These are phyloP conservation scores for Scolopax bukidnonensis DNA, from an alignment of 2,797 vertebrate species.

Conservation along the genomic window DNA sequence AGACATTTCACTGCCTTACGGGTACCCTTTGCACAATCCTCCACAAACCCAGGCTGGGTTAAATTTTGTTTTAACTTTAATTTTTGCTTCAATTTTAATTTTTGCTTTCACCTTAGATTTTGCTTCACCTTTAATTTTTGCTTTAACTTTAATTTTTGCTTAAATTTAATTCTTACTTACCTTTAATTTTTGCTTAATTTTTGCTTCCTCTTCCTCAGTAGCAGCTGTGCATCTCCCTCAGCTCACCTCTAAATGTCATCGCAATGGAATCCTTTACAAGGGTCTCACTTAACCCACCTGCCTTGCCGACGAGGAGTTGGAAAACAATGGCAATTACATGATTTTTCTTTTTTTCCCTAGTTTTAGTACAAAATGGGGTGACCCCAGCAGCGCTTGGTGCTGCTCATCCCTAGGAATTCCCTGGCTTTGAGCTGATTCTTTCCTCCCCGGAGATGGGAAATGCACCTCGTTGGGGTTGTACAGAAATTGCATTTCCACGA, in stretches of 20 bases:
- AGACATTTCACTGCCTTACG: fast-evolving
- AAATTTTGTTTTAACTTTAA: not conserved
- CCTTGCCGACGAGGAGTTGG: fast-evolving
- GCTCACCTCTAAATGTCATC: not conserved
- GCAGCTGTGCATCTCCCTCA: not conserved
- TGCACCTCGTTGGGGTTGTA: not conserved
- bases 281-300: not conserved
- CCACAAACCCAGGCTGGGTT: not conserved
- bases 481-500: not conserved
- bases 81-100: not conserved
- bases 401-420: not conserved
- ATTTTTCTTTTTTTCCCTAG: fast-evolving
- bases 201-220: not conserved
- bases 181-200: not conserved
- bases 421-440: not conserved
- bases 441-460: not conserved
- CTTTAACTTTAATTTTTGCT: not conserved
- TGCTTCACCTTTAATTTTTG: not conserved
- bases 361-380: not conserved
- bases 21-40: not conserved
- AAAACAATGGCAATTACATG: fast-evolving
- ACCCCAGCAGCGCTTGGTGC: fast-evolving
- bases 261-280: fast-evolving
- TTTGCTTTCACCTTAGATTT: not conserved
- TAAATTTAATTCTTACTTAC: no score